Evolutionary conservation across 2,113 vertebrate species (phyloP).

Genomic region (Hemibagrus wyckioides): DNA sequence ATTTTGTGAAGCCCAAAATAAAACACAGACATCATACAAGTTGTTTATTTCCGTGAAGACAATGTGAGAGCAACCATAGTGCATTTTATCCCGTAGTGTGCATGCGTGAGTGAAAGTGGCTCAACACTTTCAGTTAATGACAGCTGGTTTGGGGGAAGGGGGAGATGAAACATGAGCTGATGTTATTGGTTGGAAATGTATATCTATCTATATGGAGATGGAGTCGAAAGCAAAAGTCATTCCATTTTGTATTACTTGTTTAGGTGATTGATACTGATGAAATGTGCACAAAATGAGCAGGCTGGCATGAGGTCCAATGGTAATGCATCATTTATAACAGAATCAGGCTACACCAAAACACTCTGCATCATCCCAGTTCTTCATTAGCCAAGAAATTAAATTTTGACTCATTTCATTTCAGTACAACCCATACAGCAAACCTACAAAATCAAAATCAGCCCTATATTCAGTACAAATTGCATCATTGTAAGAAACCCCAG

Average conservation of each 20-base stretch:
- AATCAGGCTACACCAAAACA: background rate
- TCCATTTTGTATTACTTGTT: background rate
- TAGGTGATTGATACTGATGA: background rate
- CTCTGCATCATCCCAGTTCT: background rate
- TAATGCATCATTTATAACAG: background rate
- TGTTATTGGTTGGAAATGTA: background rate
- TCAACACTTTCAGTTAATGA: background rate
- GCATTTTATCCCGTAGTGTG: background rate
- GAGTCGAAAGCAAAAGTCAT: background rate
- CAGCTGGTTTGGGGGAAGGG: background rate
- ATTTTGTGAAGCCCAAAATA: background rate
- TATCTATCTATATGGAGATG: background rate
- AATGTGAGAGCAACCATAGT: background rate
- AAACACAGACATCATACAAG: background rate
- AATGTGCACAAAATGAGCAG: background rate
- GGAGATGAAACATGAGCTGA: background rate
- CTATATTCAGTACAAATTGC: background rate
- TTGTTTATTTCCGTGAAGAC: background rate
- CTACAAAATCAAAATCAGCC: background rate
- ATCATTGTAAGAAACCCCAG: background rate
- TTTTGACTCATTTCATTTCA: conserved; percentile 26
- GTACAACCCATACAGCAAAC: background rate
- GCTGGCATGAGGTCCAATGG: background rate
- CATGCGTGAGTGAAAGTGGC: background rate
- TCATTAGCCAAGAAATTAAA: conserved; percentile 2